Base-by-base conservation (phyloP, 2,113 vertebrate species). In the Paracanthobrama guichenoti region DNA sequence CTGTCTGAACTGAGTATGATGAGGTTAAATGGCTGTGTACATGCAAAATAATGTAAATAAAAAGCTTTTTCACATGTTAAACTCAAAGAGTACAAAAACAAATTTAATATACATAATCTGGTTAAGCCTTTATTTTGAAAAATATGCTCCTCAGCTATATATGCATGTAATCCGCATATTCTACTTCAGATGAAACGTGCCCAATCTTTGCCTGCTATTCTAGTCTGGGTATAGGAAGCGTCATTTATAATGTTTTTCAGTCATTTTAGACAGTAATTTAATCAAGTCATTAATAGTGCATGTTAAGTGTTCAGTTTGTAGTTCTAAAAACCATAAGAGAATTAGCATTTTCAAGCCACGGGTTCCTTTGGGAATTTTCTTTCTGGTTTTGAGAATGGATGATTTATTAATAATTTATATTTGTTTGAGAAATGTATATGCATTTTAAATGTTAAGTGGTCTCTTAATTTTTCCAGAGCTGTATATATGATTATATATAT, bases 221-320 rank as follows among this genome's bases (percentile, higher is more conserved):
- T 42, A 42, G 35, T 42, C 35, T n/a, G 42, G 42, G 26, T 6
- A 73, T 73, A 48, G 12, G 3, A 48, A 1, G n/a, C 5, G 42
- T 2, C 73, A 50, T 75, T 75, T 53, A 75, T 75, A 20, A 53
- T 75, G 73, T 24, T 6, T 75, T 69, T 20, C 20, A 53, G 48
- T 26, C 48, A 31, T 53, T 75, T 31, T 75, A 14, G 73, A 53
- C 73, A 75, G 48, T 31, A 75, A 75, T 53, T 75, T 20, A 75
- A 50, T 75, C 73, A 53, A 10, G 8, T 75, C 48, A 75, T 75
- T 28, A 75, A 75, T 53, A 75, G 16, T 75, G 44, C 16, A 75
- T 75, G 48, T 75, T 75, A 75, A 53, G 44, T 50, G 73, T 22
- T 20, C 73, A 53, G 48, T 75, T 31, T 28, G 46, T 75, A 50